These are phyloP conservation scores for Symphodus melops DNA, from an alignment of 2,113 vertebrate genomes.

Conservation along the genomic window DNA sequence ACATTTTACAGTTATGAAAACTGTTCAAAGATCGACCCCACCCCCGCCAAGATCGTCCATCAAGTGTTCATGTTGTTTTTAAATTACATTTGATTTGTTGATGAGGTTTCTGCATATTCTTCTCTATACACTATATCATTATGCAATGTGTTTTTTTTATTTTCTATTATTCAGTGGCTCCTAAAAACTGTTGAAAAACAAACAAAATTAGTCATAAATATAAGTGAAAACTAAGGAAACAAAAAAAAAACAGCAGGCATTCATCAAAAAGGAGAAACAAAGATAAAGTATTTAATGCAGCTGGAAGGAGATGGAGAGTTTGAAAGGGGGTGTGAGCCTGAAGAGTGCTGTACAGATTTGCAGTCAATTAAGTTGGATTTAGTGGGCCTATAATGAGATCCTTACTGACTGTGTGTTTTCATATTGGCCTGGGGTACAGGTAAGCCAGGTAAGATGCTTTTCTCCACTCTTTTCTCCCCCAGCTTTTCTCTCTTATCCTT, in stretches of 20 bases:
- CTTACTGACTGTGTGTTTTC: constrained; percentile 68
- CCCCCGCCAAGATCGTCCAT: no score
- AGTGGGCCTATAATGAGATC: constrained; percentile 60
- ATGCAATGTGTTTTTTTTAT: no score
- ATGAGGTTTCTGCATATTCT: no score
- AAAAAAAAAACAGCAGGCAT: neutral
- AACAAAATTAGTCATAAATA: neutral
- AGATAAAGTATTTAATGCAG: constrained; percentile 13
- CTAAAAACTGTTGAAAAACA: neutral
- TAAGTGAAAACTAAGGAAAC: neutral
- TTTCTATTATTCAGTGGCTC: no score
- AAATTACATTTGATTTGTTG: no score
- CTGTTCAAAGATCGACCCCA: no score
- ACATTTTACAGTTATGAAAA: no score
- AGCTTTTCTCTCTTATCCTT: constrained; percentile 2
- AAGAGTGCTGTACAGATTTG: constrained; percentile 76
- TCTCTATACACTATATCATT: no score
- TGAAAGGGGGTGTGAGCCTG: neutral
- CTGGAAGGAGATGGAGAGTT: neutral
- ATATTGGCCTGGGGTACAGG: constrained; percentile 78
- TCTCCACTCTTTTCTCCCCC: neutral
- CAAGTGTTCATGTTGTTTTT: no score
- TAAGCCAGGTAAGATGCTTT: constrained; percentile 71
- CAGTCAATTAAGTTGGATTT: constrained; percentile 86
- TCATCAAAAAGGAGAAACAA: neutral